A percentile compares a stretch with the other conserved stretches of the same genome.
These are phyloP conservation scores for Leptopterna dolabrata DNA, from an alignment of 2,888 invertebrate species.

Conservation along the genomic window DNA sequence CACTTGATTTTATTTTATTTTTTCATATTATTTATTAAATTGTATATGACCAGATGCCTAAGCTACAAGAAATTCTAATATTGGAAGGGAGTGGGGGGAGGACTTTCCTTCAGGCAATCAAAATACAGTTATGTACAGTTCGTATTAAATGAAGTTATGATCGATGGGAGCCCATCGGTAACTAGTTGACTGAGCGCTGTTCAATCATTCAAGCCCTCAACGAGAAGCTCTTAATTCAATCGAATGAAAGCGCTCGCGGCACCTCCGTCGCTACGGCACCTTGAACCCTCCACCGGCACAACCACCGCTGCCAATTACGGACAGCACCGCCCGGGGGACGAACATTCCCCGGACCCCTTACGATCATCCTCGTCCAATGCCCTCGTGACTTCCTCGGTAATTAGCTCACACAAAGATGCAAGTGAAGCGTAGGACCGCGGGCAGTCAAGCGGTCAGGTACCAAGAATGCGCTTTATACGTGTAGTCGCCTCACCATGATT, in stretches of 20 bases:
- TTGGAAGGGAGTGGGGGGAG: no score
- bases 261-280: background rate
- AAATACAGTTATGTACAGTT: no score
- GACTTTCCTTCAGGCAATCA: no score
- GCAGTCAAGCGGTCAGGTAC: no score
- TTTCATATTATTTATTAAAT: no score
- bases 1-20: no score
- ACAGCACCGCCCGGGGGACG: background rate
- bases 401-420: constrained; percentile 24
- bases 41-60: no score
- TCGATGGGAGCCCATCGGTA: constrained; percentile 20
- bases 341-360: background rate
- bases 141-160: background rate
- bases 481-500: no score
- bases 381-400: constrained; percentile 1
- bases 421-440: background rate
- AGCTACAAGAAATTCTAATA: no score
- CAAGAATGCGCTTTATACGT: no score
- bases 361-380: background rate
- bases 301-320: background rate
- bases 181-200: constrained; percentile 9
- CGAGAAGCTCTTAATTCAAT: constrained; percentile 33
- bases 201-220: constrained; percentile 41
- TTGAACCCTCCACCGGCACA: background rate
- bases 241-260: constrained; percentile 21